phyloP scores from a whole-genome alignment of 1,140 invertebrate species.

The Drosophila bocqueti region DNA sequence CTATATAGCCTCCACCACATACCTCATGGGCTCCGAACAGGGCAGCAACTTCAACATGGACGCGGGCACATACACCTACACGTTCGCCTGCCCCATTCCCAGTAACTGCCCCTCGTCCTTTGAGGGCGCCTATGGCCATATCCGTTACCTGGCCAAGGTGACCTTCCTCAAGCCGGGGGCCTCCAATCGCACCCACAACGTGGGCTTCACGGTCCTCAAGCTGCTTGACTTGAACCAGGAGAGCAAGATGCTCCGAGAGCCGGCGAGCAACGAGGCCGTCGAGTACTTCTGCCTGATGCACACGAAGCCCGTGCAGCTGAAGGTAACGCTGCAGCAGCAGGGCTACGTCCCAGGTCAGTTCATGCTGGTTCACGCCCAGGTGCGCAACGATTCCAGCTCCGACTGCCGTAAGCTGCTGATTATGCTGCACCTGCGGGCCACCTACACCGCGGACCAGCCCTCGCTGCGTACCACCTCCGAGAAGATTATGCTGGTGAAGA shows the following conservation, averaged over 20 bases:
- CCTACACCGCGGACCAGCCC: conserved; percentile 86
- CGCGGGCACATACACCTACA: conserved; percentile 87
- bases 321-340: conserved; percentile 74
- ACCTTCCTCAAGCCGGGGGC: conserved; percentile 67
- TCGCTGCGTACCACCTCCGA: conserved; percentile 75
- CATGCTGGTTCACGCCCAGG: conserved; percentile 68
- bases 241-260: conserved; percentile 57
- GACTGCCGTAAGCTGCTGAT: conserved; percentile 85
- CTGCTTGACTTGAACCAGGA: conserved; percentile 76
- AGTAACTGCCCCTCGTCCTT: conserved; percentile 85
- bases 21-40: conserved; percentile 72
- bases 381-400: conserved; percentile 85
- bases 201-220: conserved; percentile 79
- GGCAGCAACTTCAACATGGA: conserved; percentile 85
- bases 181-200: conserved; percentile 77
- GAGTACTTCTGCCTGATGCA: conserved; percentile 75
- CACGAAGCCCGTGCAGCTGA: conserved; percentile 63
- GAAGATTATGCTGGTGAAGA: conserved; percentile 74
- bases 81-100: conserved; percentile 87
- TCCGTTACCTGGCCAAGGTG: conserved; percentile 79
- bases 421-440: conserved; percentile 85
- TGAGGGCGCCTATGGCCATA: conserved; percentile 79
- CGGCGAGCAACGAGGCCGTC: conserved; percentile 66
- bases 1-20: conserved; percentile 79
- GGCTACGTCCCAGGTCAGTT: conserved; percentile 82